Percentiles rank a stretch among this genome's conserved stretches.
Conservation (phyloP, 2,797 vertebrate genomes). For the Darevskia nairensis region DNA sequence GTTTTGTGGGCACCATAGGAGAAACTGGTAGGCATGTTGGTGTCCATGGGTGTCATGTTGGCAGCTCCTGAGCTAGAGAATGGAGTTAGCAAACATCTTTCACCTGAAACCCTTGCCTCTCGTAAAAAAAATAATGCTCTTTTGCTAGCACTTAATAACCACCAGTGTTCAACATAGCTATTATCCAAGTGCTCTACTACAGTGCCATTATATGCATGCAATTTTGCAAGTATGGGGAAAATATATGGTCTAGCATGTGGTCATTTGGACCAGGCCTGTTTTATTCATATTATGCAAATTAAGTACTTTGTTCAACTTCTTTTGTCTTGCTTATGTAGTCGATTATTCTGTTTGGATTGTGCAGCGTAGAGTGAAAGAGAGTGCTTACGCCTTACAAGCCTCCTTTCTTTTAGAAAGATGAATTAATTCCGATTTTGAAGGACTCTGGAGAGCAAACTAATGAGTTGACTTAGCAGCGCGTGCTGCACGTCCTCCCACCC, state of each 20-base stretch:
- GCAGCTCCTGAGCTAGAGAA: not conserved
- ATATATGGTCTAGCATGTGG: conserved; percentile 5
- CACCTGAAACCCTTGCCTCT: not conserved
- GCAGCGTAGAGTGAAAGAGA: not conserved
- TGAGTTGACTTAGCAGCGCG: conserved; percentile 66
- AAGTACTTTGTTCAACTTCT: conserved; percentile 29
- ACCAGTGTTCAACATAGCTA: not conserved
- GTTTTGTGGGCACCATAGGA: too few species aligned
- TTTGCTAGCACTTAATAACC: not conserved
- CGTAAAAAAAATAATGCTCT: not conserved
- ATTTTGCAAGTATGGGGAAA: not conserved
- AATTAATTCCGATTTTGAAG: conserved; percentile 19
- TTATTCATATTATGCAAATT: not conserved
- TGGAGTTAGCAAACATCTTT: not conserved
- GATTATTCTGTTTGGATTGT: conserved; percentile 1
- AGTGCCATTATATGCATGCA: not conserved
- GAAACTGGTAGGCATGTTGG: not conserved
- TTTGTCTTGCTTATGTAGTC: not conserved
- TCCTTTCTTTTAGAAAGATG: not conserved
- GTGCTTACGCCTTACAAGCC: not conserved
- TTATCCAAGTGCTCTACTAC: not conserved
- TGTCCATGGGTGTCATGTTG: too few species aligned
- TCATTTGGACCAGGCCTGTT: accelerated
- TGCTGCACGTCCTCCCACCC: conserved; percentile 71
- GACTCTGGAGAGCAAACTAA: conserved; percentile 19